A percentile compares a stretch with the other conserved stretches of the same genome.
These are phyloP conservation scores for Apeira syringaria DNA, from an alignment of 2,888 invertebrate species.

Conservation along the genomic window DNA sequence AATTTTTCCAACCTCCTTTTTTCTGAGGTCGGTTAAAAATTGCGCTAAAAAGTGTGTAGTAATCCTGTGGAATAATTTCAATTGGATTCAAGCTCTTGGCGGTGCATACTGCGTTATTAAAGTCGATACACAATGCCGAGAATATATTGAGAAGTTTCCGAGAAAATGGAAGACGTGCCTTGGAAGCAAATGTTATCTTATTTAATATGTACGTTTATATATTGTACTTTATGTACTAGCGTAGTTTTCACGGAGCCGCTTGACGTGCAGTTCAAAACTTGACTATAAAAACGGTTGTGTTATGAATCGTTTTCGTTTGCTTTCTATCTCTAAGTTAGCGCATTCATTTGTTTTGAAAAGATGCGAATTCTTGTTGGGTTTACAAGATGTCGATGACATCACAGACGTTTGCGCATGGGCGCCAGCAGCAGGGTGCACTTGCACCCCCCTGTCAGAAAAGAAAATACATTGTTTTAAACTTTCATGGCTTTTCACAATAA, in stretches of 20 bases:
- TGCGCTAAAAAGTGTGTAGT: too few species aligned
- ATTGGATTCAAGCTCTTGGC: background rate
- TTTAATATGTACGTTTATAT: conserved; percentile 18
- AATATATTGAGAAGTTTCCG: conserved; percentile 19
- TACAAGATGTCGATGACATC: too few species aligned
- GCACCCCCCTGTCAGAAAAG: too few species aligned
- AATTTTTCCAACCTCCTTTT: too few species aligned
- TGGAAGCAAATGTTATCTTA: conserved; percentile 15
- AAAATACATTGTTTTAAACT: too few species aligned
- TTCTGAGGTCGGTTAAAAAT: too few species aligned
- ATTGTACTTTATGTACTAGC: too few species aligned
- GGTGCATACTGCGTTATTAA: conserved; percentile 8
- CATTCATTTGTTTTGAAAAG: conserved; percentile 57
- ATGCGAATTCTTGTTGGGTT: conserved; percentile 40
- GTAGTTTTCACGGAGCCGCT: conserved; percentile 13
- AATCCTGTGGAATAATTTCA: conserved; percentile 1
- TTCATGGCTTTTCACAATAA: too few species aligned
- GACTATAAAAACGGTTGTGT: conserved; percentile 26
- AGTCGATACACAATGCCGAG: conserved; percentile 11
- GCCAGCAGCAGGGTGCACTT: too few species aligned
- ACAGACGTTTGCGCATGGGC: too few species aligned
- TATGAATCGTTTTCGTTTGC: conserved; percentile 45
- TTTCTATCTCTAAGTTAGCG: conserved; percentile 47
- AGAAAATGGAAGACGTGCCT: conserved; percentile 23
- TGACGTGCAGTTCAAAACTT: conserved; percentile 5